phyloP scores from a whole-genome alignment of 2,797 vertebrate genomes.

The Poecilia gillii region DNA sequence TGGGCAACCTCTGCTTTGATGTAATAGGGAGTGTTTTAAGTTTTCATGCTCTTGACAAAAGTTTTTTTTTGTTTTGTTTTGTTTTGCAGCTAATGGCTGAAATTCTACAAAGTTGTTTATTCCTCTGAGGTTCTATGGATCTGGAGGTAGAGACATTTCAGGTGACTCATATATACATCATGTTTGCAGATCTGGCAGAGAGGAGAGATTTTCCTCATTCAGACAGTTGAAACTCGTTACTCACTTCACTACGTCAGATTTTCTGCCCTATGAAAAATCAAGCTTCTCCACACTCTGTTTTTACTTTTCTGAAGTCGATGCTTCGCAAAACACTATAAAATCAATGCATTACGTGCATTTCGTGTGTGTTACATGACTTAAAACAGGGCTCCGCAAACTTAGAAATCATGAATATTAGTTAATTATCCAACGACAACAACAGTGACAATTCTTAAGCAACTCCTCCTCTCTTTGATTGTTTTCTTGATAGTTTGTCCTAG shows the following conservation, averaged over 20 bases:
- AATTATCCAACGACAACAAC: background rate
- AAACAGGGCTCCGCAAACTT: background rate
- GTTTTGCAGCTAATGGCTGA: background rate
- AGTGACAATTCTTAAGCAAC: background rate
- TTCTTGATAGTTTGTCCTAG: background rate
- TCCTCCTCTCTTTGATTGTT: background rate
- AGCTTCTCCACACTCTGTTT: background rate
- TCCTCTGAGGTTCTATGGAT: background rate
- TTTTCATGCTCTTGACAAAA: background rate
- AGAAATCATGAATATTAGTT: background rate
- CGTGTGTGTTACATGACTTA: background rate
- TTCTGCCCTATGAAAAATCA: background rate
- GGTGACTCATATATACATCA: background rate
- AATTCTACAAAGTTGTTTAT: background rate
- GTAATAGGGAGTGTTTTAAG: background rate
- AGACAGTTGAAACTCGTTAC: background rate
- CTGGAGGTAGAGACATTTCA: background rate
- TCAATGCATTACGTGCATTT: background rate
- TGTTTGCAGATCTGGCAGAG: background rate
- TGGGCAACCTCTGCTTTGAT: background rate
- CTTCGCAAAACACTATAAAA: background rate
- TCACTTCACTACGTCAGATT: background rate
- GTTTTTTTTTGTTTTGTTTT: too few relatives aligned
- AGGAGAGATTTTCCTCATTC: background rate
- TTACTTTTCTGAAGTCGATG: background rate